Evolutionary conservation across 1,140 invertebrate species (phyloP), one percentile per base, ranked within the genome.

Genomic region (Penaeus indicus): DNA sequence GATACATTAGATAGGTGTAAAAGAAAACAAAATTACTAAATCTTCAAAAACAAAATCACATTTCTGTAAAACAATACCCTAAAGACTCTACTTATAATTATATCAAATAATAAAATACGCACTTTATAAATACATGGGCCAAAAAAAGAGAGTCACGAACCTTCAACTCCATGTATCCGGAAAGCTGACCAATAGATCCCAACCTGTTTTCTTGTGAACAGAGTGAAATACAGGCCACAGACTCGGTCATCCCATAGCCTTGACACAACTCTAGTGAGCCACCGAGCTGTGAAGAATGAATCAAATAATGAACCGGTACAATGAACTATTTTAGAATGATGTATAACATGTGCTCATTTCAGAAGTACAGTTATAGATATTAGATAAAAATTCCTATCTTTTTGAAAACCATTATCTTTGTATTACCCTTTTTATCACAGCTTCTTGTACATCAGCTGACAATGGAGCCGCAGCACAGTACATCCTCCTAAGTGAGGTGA

Each of bases 121-220:
- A 13, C 4, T 54, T 54, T 54, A 13, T 16, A 42, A 42, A 3
- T 42, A 54, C 11, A 13, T 54, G 1, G 54, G 16, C 54, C 11
- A n/a, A n/a, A 10, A 54, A 13, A 54, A 54, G 11, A 54, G 13
- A 5, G 8, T 54, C 47, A 54, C 54, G 16, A 54, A 75, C 72
- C n/a, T 75, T 75, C 16, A 75, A 27, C 72, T 75, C 27, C 72
- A 75, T 75, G 72, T 75, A 25, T 32, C 27, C 21, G 0, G 72
- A 32, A 38, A 75, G 21, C 25, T 75, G 72, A 75, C 72, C 72
- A 75, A 75, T 38, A 25, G 72, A 75, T 18, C 72, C 72, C 72
- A 75, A 18, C 11, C 19, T 75, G 72, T 75, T 75, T 75, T 75
- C 72, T 38, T 75, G 72, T 19, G 21, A 75, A 27, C 72, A 75